A percentile compares a stretch with the other conserved stretches of the same genome.
Evolutionary conservation across 2,113 vertebrate genomes (phyloP).

Genomic region (Corapipo altera): DNA sequence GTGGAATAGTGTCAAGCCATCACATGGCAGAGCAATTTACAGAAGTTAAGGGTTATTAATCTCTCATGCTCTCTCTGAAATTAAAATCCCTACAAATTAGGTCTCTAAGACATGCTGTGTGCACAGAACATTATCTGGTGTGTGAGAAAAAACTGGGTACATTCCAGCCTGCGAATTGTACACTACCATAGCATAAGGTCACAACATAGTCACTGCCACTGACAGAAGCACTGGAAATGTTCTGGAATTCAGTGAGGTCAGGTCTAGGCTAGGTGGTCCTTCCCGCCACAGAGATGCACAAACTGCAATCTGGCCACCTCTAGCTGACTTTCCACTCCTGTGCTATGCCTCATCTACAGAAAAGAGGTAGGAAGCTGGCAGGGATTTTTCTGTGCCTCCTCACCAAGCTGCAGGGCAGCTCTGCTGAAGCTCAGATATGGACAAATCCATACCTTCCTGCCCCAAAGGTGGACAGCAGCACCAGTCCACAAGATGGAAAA

Average conservation of each 20-base stretch:
- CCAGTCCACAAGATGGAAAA: not conserved
- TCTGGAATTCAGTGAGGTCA: not conserved
- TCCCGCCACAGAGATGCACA: not conserved
- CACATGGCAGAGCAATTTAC: not conserved
- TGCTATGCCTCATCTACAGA: not conserved
- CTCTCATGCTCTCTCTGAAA: not conserved
- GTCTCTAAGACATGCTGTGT: not conserved
- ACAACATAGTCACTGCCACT: fast-evolving
- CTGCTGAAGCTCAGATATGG: not conserved
- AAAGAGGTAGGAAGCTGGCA: not conserved
- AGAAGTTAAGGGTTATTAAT: not conserved
- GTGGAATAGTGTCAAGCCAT: not conserved
- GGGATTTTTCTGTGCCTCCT: not conserved
- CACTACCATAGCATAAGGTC: not conserved
- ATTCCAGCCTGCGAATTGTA: not conserved
- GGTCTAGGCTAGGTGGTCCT: not conserved
- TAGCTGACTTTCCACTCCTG: not conserved
- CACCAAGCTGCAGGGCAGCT: fast-evolving
- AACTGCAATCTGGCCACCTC: not conserved
- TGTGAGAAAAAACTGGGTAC: not conserved
- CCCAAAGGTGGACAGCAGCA: not conserved
- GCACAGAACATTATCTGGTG: not conserved
- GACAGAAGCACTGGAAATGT: fast-evolving
- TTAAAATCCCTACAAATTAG: not conserved
- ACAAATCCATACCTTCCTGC: not conserved